Base-by-base conservation (phyloP, 1,140 invertebrate genomes). In the Papilio xuthus region DNA sequence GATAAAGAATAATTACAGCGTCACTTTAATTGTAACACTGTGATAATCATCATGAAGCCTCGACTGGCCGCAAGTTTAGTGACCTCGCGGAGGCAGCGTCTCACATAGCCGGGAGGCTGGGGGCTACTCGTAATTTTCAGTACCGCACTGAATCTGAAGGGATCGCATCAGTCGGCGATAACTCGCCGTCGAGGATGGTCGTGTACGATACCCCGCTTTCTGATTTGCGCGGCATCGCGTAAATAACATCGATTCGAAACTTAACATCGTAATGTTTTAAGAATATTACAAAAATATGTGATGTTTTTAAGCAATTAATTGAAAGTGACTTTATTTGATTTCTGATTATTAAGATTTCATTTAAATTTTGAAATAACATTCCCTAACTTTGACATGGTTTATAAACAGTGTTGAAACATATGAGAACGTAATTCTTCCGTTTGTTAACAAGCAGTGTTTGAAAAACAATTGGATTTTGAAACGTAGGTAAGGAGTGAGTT, bases 81-180 rank as follows among this genome's bases (percentile, higher is more conserved):
- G 89, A 91, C 87, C 89, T 84, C 83, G 73, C 80, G 76, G 28
- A 87, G 86, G 82, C 85, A 84, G 78, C 78, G 81, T 84, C 86
- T 88, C 78, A 86, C 84, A 89, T 23, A 86, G 82, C 79, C 80
- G 80, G 80, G 88, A 86, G 87, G 85, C 86, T 85, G 83, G 32
- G n/a, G 78, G 79, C 84, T 84, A 85, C 78, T 88, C 82, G 80
- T 85, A 85, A 86, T 85, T 81, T 90, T 91, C 89, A 90, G 89
- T 80, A 47, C 42, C 67, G 82, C 75, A 63, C 20, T 41, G 74
- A 78, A 78, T 76, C 85, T 87, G 85, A 84, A 87, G 82, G 67
- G 67, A 78, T 79, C 74, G 78, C 76, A 82, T 80, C 88, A 91
- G 89, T 90, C 85, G 85, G 83, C 84, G 79, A 47, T 78, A 80